Evolutionary conservation across 2,113 vertebrate species (phyloP).

Genomic region (Actenoides hombroni): DNA sequence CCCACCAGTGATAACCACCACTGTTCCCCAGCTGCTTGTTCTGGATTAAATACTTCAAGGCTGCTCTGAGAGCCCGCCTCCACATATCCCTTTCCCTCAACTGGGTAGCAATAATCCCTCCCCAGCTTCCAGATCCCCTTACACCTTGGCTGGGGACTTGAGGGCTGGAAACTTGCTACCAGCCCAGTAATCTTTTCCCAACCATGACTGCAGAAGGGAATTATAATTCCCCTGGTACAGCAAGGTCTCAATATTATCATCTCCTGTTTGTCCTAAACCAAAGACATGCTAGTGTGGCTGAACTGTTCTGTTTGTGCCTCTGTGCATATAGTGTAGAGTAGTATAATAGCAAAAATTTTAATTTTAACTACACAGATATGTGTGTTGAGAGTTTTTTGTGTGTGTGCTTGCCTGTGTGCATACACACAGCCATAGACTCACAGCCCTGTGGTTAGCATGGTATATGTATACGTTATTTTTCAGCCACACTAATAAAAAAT

Average conservation of each 20-base stretch:
- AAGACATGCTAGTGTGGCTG: neutral
- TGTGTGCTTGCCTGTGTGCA: neutral
- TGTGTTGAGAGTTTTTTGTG: neutral
- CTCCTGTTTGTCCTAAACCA: constrained; percentile 31
- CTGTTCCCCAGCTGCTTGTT: neutral
- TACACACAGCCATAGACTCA: neutral
- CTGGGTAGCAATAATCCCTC: constrained; percentile 25
- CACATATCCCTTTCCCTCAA: neutral
- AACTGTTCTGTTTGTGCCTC: neutral
- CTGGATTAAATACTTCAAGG: constrained; percentile 47
- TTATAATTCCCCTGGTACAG: constrained; percentile 23
- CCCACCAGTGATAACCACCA: neutral
- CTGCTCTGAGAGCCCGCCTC: neutral
- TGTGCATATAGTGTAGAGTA: neutral
- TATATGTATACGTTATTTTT: neutral
- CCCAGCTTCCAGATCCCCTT: constrained; percentile 16
- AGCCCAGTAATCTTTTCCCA: constrained; percentile 35
- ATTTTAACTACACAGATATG: neutral
- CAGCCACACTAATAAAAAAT: neutral
- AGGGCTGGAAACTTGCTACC: neutral
- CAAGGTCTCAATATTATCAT: constrained; percentile 31
- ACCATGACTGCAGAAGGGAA: constrained; percentile 39
- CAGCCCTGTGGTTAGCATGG: neutral
- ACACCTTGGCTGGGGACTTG: neutral
- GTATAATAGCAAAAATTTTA: neutral